Conservation (phyloP, 2,797 vertebrate genomes). For the Pterois miles region DNA sequence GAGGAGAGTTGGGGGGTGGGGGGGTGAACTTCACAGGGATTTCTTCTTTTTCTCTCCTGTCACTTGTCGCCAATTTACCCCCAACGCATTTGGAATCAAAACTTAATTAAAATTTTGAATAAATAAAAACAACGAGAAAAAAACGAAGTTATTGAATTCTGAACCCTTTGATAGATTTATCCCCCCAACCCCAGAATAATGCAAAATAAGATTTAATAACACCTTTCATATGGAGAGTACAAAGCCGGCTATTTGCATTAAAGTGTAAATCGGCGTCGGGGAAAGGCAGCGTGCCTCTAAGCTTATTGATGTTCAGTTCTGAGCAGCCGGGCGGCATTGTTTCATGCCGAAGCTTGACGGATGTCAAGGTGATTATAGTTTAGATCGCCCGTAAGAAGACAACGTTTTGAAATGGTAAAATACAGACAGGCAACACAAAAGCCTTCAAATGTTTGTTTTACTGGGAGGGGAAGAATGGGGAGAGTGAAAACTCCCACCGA, state of each 20-base stretch:
- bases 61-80: conserved; percentile 66
- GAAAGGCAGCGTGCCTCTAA: conserved; percentile 80
- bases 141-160: conserved; percentile 81
- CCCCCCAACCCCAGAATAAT: conserved; percentile 84
- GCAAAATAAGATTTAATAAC: conserved; percentile 88
- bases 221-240: conserved; percentile 85
- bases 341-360: conserved; percentile 84
- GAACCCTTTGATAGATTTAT: conserved; percentile 87
- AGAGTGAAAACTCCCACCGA: conserved; percentile 68
- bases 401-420: conserved; percentile 81
- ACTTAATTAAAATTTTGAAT: conserved; percentile 84
- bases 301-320: conserved; percentile 84
- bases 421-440: conserved; percentile 82
- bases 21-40: conserved; percentile 67
- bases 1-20: background rate
- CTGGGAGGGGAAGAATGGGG: conserved; percentile 64
- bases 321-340: conserved; percentile 82
- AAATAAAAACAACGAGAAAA: conserved; percentile 81
- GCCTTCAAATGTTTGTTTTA: conserved; percentile 84
- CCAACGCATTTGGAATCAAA: conserved; percentile 73
- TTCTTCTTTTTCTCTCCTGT: conserved; percentile 64
- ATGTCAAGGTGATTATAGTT: conserved; percentile 86
- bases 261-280: conserved; percentile 81
- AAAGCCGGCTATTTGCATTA: conserved; percentile 86
- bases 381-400: conserved; percentile 81